Evolutionary conservation across 2,797 vertebrate genomes (phyloP), one percentile per base, ranked within the genome.

Genomic region (Brachyalestes nurse): DNA sequence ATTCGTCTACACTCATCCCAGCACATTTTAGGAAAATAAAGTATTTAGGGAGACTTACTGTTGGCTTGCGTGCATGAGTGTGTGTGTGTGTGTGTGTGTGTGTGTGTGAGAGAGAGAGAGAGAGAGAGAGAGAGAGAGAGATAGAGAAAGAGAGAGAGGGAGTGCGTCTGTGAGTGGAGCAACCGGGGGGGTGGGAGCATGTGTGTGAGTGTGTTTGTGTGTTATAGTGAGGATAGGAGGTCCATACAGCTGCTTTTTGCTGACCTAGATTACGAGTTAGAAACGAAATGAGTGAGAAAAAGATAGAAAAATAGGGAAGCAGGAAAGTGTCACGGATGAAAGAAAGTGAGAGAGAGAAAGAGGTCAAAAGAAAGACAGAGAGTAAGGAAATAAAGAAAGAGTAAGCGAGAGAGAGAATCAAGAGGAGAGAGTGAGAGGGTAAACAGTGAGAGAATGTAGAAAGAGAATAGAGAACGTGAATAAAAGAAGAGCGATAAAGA

Each of bases 141-240:
- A 79, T 55, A 75, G 67, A 28, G 77, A 57, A 0, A 21, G 57
- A 25, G 23, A 25, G 75, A 80, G 66, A 73, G 58, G 25, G 58
- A 5, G 19, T n/a, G 55, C n/a, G 58, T 72, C 34, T 78, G 62
- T 64, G 65, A 23, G 71, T 47, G 70, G 5, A 62, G 55, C 69
- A 79, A 72, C 45, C 21, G 51, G 77, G 34, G 64, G 70, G 62
- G 64, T 71, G 71, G 64, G 66, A 77, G 62, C 12, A 58, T 67
- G 57, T 53, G 64, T 79, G 84, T 77, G 67, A 76, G 75, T 71
- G 74, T 71, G 74, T 40, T 69, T 65, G 71, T 85, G 77, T 90
- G 90, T 91, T 91, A 86, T 88, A 86, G 83, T 79, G 87, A 87
- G 91, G 91, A 92, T 91, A 91, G 91, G 90, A 86, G 89, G 87